Conservation (phyloP, 2,797 vertebrate genomes). For the Darevskia nairensis region DNA sequence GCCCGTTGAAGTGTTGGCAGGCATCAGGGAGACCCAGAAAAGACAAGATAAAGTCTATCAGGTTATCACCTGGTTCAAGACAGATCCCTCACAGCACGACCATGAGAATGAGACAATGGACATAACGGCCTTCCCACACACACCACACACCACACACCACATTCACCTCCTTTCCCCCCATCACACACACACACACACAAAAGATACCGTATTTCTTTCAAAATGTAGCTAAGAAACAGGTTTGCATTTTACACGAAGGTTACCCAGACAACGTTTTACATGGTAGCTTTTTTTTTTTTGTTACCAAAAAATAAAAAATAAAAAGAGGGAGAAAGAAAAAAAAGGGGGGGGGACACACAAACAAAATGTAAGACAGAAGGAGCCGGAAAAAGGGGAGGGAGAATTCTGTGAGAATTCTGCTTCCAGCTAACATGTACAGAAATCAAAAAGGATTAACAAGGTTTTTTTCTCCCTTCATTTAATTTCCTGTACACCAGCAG, state of each 20-base stretch:
- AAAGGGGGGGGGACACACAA: constrained; percentile 50
- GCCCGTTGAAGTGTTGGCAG: constrained; percentile 92
- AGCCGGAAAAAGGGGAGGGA: constrained; percentile 58
- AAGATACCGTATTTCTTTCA: constrained; percentile 67
- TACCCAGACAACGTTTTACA: constrained; percentile 80
- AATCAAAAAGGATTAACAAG: constrained; percentile 87
- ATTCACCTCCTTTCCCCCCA: background rate
- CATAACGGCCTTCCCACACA: constrained; percentile 57
- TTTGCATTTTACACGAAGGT: constrained; percentile 73
- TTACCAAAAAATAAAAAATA: too few relatives aligned
- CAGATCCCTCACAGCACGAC: constrained; percentile 87
- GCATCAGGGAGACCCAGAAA: constrained; percentile 88
- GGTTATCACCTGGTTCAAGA: constrained; percentile 97
- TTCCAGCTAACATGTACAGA: constrained; percentile 83
- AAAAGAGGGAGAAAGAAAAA: constrained; percentile 66
- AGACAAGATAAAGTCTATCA: constrained; percentile 99
- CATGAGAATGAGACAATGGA: constrained; percentile 81
- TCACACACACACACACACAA: constrained; percentile 5
- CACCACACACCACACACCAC: background rate
- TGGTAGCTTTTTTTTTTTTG: constrained; percentile 38
- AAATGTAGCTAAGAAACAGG: constrained; percentile 76
- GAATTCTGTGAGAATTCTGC: constrained; percentile 80
- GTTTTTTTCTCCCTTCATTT: constrained; percentile 78
- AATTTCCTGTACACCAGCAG: constrained; percentile 87
- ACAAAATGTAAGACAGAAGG: constrained; percentile 54